A percentile compares a stretch with the other conserved stretches of the same genome.
Evolutionary conservation across 2,888 invertebrate species (phyloP).

Genomic region (Dryobotodes eremita): DNA sequence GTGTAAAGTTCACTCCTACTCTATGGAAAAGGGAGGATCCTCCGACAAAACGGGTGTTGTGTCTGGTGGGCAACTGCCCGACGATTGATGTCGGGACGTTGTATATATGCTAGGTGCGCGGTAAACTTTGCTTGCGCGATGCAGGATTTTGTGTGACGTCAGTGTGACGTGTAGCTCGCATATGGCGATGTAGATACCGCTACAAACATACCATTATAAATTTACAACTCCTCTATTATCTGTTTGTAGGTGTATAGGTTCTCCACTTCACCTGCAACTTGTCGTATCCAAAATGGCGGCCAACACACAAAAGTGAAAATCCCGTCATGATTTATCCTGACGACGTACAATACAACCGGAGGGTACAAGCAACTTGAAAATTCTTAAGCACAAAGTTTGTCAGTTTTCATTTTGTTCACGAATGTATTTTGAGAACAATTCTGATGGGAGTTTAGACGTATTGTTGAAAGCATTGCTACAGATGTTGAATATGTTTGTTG

Average conservation of each 20-base stretch:
- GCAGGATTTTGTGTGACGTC: no score
- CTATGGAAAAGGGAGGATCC: no score
- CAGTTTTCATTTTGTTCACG: slow-evolving; percentile 54
- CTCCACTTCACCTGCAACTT: neutral
- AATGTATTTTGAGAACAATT: slow-evolving; percentile 55
- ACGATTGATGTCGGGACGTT: no score
- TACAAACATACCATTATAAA: neutral
- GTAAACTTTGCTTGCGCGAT: no score
- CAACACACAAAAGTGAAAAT: slow-evolving; percentile 71
- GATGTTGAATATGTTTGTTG: slow-evolving; percentile 38
- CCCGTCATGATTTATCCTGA: slow-evolving; percentile 71
- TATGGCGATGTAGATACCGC: no score
- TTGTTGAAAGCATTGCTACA: slow-evolving; percentile 43
- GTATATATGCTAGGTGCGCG: no score
- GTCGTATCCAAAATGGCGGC: slow-evolving; percentile 15
- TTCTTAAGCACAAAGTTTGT: slow-evolving; percentile 72
- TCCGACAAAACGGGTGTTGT: no score
- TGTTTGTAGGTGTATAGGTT: neutral
- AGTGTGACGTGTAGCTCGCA: no score
- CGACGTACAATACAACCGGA: slow-evolving; percentile 63
- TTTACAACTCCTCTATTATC: neutral
- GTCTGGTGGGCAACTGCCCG: no score
- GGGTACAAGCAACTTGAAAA: slow-evolving; percentile 61
- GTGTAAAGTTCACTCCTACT: no score
- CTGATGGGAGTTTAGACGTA: slow-evolving; percentile 47